Conservation (phyloP, 2,888 invertebrate genomes). For the Noctua janthina region DNA sequence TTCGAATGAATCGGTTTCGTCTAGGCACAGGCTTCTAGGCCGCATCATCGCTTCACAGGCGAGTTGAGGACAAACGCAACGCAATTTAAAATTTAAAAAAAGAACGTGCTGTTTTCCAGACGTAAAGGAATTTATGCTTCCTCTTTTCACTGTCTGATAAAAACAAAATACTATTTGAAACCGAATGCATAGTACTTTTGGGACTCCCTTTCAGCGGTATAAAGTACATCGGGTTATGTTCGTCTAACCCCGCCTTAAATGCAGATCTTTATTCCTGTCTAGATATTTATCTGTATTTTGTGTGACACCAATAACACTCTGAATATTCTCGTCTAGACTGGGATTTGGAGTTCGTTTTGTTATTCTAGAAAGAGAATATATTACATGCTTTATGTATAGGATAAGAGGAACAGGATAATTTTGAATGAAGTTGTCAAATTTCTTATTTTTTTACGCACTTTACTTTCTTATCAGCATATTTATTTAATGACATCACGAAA, state of each 20-base stretch:
- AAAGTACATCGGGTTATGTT: neutral
- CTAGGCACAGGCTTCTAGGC: no score
- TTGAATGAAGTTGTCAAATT: neutral
- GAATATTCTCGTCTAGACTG: conserved; percentile 38
- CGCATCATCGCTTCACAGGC: no score
- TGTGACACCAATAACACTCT: conserved; percentile 14
- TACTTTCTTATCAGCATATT: no score
- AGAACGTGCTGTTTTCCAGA: no score
- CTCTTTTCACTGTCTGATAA: neutral
- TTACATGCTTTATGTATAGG: neutral
- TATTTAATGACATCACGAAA: no score
- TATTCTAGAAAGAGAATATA: neutral
- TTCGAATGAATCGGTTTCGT: no score
- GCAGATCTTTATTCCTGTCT: conserved; percentile 11
- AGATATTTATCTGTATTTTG: conserved; percentile 30
- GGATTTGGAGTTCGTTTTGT: conserved; percentile 17
- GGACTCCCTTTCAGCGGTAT: neutral
- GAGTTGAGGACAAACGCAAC: no score
- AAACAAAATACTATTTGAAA: neutral
- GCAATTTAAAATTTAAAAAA: no score
- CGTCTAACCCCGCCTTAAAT: conserved; percentile 7
- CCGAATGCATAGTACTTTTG: neutral
- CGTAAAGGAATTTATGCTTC: neutral
- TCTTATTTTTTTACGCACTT: no score
- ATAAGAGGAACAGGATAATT: neutral